Percentiles rank a stretch among this genome's conserved stretches.
These are phyloP conservation scores for Anarhynchus alexandrinus DNA, from an alignment of 2,113 vertebrate species.

Conservation along the genomic window DNA sequence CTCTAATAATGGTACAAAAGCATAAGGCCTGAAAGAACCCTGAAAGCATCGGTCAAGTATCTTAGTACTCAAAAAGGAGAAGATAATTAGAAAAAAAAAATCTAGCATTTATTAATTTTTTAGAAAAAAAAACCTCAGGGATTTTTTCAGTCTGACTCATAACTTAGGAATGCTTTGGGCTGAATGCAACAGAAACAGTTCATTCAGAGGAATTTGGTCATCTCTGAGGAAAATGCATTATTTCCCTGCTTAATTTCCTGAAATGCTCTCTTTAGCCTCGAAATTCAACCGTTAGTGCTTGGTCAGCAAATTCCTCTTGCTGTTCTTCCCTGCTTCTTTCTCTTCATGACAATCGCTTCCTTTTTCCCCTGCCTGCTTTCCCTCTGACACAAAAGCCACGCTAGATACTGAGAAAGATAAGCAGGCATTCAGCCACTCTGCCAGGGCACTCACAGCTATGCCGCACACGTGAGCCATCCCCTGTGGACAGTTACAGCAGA, in stretches of 20 bases:
- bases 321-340: not conserved
- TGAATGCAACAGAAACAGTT: not conserved
- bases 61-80: not conserved
- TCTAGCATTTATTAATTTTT: not conserved
- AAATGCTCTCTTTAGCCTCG: constrained; percentile 1
- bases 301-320: constrained; percentile 23
- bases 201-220: not conserved
- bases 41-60: not conserved
- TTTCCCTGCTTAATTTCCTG: not conserved
- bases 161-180: not conserved
- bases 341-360: not conserved
- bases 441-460: not conserved
- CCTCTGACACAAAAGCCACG: constrained; percentile 52
- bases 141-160: not conserved
- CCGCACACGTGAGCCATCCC: not conserved
- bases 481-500: not conserved
- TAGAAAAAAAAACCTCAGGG: not conserved
- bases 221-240: constrained; percentile 7
- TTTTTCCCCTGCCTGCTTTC: constrained; percentile 20
- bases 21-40: not conserved
- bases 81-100: not conserved
- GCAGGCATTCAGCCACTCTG: not conserved
- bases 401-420: constrained; percentile 13
- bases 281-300: not conserved
- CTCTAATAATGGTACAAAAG: not conserved